A percentile compares a stretch with the other conserved stretches of the same genome.
Conservation (phyloP, 2,888 invertebrate species). For the Andrena minutula region DNA sequence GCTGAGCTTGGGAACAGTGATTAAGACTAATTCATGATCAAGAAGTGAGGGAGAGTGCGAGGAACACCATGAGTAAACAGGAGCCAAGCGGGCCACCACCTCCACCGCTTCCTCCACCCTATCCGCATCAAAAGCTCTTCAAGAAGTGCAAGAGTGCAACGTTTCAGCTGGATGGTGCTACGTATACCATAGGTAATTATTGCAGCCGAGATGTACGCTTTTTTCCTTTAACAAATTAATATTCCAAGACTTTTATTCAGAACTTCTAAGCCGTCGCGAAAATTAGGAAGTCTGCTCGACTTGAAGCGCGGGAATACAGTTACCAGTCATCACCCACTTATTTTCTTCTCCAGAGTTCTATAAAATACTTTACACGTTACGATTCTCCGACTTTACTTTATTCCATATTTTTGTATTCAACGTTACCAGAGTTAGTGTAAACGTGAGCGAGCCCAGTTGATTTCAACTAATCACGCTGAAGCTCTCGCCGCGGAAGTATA, state of each 20-base stretch:
- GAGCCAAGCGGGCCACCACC: constrained; percentile 68
- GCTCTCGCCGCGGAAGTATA: neutral
- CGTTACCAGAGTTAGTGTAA: neutral
- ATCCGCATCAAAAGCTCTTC: constrained; percentile 86
- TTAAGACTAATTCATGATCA: constrained; percentile 36
- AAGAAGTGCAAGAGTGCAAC: constrained; percentile 95
- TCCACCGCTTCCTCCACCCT: constrained; percentile 72
- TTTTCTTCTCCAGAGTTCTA: too few species aligned
- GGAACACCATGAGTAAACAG: constrained; percentile 59
- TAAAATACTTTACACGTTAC: neutral
- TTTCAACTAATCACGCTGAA: neutral
- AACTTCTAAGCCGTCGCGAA: neutral
- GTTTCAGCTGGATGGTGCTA: constrained; percentile 94
- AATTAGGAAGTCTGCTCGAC: too few species aligned
- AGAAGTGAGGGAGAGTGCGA: constrained; percentile 72
- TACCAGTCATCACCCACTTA: too few species aligned
- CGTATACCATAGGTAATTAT: constrained; percentile 93
- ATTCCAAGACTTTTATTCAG: neutral
- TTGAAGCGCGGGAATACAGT: too few species aligned
- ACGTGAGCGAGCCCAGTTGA: neutral
- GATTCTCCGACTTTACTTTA: neutral
- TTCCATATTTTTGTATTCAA: neutral
- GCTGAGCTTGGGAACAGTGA: constrained; percentile 24
- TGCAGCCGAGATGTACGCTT: neutral
- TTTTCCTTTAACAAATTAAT: neutral